A percentile compares a stretch with the other conserved stretches of the same genome.
phyloP scores from a whole-genome alignment of 2,113 vertebrate species.

The Apaloderma vittatum region DNA sequence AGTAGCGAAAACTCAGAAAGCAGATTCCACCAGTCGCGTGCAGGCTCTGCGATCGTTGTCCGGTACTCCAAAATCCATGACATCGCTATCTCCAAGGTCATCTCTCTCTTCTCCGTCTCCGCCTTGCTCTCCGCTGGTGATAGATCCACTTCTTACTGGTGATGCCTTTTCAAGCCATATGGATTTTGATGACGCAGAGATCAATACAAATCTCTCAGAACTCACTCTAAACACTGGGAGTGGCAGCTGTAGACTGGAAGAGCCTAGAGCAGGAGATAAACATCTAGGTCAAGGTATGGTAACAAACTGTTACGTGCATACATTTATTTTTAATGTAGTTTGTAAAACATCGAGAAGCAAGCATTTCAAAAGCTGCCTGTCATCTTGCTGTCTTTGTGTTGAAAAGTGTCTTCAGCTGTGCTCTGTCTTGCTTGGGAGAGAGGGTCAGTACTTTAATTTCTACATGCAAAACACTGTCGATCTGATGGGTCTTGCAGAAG shows the following conservation, averaged over 20 bases:
- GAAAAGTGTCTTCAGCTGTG: neutral
- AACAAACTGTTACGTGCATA: neutral
- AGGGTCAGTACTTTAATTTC: neutral
- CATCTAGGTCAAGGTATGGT: slow-evolving; percentile 78
- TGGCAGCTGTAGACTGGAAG: slow-evolving; percentile 76
- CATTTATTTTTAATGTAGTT: slow-evolving; percentile 30
- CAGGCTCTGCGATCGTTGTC: slow-evolving; percentile 86
- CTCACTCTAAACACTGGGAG: slow-evolving; percentile 76
- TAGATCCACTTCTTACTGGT: slow-evolving; percentile 85
- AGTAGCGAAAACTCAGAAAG: slow-evolving; percentile 82
- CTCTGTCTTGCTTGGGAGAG: neutral
- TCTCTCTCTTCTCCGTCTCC: slow-evolving; percentile 95
- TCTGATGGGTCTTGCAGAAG: neutral
- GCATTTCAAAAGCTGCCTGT: neutral
- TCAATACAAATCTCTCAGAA: slow-evolving; percentile 81
- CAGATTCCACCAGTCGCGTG: slow-evolving; percentile 70
- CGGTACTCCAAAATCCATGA: slow-evolving; percentile 93
- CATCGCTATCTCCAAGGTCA: slow-evolving; percentile 92
- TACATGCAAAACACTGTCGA: neutral
- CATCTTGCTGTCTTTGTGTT: neutral
- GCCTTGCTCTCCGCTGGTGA: slow-evolving; percentile 91
- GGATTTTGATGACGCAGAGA: slow-evolving; percentile 84
- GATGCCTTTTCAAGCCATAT: slow-evolving; percentile 84
- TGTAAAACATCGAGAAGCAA: neutral
- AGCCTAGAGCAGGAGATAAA: slow-evolving; percentile 70